Evolutionary conservation across 1,140 invertebrate species (phyloP).

Genomic region (Lerema accius): DNA sequence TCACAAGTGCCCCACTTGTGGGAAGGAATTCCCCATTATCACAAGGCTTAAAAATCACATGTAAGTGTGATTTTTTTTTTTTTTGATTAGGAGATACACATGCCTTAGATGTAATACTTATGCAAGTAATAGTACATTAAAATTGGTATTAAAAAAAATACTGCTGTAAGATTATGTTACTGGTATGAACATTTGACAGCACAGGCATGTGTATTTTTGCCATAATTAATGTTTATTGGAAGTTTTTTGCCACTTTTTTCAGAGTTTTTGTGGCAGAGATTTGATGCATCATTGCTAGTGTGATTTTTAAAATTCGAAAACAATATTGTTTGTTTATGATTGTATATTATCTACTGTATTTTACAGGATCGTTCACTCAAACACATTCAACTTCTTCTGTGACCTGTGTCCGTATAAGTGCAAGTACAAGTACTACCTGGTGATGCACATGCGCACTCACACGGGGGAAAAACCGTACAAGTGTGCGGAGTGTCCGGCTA

Average conservation of each 20-base stretch:
- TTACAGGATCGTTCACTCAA: constrained; percentile 67
- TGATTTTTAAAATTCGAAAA: no score
- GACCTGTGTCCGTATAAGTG: constrained; percentile 76
- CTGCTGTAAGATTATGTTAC: no score
- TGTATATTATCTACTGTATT: constrained; percentile 1
- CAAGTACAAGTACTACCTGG: constrained; percentile 77
- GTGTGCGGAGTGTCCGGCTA: constrained; percentile 64
- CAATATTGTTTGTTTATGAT: background rate
- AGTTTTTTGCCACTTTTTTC: no score
- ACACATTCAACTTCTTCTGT: constrained; percentile 79
- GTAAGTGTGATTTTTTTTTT: constrained; percentile 45
- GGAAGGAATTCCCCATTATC: constrained; percentile 70
- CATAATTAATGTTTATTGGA: no score
- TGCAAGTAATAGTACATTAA: no score
- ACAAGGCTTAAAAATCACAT: constrained; percentile 72
- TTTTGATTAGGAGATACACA: no score
- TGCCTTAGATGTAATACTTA: no score
- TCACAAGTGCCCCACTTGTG: constrained; percentile 68
- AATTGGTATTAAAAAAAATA: no score
- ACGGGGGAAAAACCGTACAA: constrained; percentile 76
- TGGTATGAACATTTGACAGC: no score
- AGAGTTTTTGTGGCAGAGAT: no score
- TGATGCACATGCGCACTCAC: constrained; percentile 79
- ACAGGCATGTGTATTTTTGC: no score
- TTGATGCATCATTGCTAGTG: no score